Evolutionary conservation across 1,140 invertebrate genomes (phyloP).

Genomic region (Magallana angulata): DNA sequence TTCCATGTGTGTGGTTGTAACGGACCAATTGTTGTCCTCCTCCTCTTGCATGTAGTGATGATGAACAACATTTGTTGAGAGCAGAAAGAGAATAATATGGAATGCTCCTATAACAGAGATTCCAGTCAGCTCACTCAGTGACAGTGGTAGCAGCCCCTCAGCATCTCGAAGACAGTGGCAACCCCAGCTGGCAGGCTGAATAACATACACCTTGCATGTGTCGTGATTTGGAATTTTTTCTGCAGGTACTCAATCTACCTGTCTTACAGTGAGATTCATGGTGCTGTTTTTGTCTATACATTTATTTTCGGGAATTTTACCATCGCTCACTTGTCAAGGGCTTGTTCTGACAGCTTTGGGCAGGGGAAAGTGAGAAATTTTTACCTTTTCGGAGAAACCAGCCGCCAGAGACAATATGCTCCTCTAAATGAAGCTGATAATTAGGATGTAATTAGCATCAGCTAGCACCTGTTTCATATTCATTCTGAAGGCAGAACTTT

Average conservation of each 20-base stretch:
- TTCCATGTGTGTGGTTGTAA: background rate
- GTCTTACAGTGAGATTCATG: background rate
- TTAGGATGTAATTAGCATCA: conserved; percentile 29
- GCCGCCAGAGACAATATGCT: conserved; percentile 14
- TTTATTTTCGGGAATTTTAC: background rate
- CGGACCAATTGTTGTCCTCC: background rate
- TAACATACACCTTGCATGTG: background rate
- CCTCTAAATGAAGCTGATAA: conserved; percentile 34
- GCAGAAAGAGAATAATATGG: background rate
- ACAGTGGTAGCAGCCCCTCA: background rate
- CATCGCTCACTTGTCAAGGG: background rate
- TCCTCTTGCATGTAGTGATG: background rate
- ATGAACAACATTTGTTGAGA: conserved; percentile 15
- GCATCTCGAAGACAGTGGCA: background rate
- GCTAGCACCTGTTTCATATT: conserved; percentile 17
- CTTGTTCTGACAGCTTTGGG: background rate
- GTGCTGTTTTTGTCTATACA: background rate
- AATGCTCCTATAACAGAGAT: background rate
- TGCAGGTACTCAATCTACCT: too few species aligned
- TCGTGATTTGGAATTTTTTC: background rate
- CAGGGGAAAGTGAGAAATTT: background rate
- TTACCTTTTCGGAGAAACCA: background rate
- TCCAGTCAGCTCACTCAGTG: background rate
- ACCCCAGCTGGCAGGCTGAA: background rate
- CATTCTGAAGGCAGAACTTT: background rate